Base-by-base conservation (phyloP, 2,113 vertebrate genomes). In the Prinia subflava region DNA sequence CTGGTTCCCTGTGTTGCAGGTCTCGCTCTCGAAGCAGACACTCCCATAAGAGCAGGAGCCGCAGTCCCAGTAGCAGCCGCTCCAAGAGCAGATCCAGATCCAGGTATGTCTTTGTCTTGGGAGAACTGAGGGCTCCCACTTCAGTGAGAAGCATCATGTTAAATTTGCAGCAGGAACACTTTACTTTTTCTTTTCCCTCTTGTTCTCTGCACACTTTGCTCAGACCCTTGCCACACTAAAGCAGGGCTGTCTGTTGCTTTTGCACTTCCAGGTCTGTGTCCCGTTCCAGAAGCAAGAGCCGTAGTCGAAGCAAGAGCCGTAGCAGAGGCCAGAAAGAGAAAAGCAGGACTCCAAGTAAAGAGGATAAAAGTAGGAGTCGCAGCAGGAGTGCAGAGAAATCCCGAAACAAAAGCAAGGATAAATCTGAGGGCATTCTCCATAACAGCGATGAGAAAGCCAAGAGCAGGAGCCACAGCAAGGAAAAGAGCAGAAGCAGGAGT, bases 1-100 rank as follows among this genome's bases (percentile, higher is more conserved):
- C 35, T 69, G 63, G 1, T 80, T 84, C 52, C 9, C 86, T 83
- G 79, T 83, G 27, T 90, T 74, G 14, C 94, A 99, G 99, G 97
- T 99, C 99, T 95, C 99, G 98, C 89, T 99, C 99, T 96, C 98
- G 99, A 93, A 99, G 99, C 98, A 98, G 99, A 93, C 98, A 99
- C 73, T 99, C 99, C 50, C 99, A 98, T 28, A 99, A 99, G 97
- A 99, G 99, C 97, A 98, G 98, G 95, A 99, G 99, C 97, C 98
- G 97, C 89, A 99, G 99, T 49, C 98, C 98, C 74, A 99, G 99
- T 94, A 99, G 98, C 78, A 99, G 98, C 73, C 98, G 98, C 78
- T 99, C 98, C 59, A 98, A 98, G 97, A 98, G 98, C 13, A 96
- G 97, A 52, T 98, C 98, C 49, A 98, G 98, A 92, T 99, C 99